Percentiles rank a stretch among this genome's conserved stretches.
Conservation (phyloP, 2,797 vertebrate genomes). For the Sorex maritimensis region DNA sequence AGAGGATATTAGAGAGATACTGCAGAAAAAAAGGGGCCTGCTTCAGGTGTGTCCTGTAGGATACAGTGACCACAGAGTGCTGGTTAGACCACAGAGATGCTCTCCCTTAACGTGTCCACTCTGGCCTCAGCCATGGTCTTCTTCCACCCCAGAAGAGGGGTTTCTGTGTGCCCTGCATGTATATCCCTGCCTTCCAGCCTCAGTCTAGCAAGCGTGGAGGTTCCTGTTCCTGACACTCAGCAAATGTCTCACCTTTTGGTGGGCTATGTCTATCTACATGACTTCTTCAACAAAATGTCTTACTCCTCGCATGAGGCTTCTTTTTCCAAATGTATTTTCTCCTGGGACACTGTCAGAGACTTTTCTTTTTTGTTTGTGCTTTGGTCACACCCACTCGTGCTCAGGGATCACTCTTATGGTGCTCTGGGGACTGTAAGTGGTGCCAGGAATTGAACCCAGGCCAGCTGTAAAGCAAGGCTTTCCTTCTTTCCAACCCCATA, state of each 20-base stretch:
- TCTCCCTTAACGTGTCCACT: neutral
- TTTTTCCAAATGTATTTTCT: conserved; percentile 1
- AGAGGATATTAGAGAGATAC: conserved; percentile 27
- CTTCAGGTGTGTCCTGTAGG: neutral
- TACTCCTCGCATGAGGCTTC: neutral
- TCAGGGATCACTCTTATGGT: no score
- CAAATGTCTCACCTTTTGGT: neutral
- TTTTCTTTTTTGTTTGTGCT: neutral
- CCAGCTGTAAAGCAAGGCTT: no score
- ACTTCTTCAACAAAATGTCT: neutral
- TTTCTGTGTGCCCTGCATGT: neutral
- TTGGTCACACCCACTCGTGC: neutral
- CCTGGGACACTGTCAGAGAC: neutral
- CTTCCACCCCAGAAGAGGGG: neutral
- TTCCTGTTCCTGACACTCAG: neutral
- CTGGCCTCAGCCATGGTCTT: neutral
- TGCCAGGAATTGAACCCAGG: no score
- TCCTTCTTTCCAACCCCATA: no score
- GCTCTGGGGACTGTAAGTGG: no score
- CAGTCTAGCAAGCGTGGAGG: neutral
- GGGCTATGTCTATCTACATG: neutral
- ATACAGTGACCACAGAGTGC: accelerated
- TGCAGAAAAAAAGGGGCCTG: neutral
- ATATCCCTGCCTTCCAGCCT: neutral
- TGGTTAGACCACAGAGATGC: no score